Evolutionary conservation across 2,113 vertebrate species (phyloP), one percentile per base, ranked within the genome.

Genomic region (Strigops habroptila): DNA sequence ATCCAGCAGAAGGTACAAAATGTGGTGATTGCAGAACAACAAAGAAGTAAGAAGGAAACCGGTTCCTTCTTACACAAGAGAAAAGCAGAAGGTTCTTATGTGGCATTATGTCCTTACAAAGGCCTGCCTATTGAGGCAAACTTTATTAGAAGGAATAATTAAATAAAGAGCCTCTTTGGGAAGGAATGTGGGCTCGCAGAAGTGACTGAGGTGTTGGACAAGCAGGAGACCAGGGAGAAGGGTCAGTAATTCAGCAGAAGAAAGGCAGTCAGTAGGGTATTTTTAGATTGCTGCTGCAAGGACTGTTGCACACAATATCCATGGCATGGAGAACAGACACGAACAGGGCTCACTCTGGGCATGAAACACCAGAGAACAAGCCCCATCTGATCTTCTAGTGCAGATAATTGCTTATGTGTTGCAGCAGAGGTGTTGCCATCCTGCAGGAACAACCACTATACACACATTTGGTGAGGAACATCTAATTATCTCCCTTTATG

Each of bases 381-480:
- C 14, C 7, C 21, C 0, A 0, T 14, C 13, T 12, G 17, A n/a
- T 27, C 5, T 3, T 2, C 14, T 18, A 4, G 8, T 21, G 41
- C 25, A 70, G 27, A 10, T 9, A 5, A 59, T 4, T n/a, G 9
- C 12, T 52, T 5, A 6, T 18, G 33, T 31, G 9, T 8, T 1
- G 3, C 17, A 55, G 71, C 22, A 6, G 21, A 79, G 46, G 37
- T 0, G 3, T 28, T 22, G 9, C 6, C 7, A 6, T 10, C 30
- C 37, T 12, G 3, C 8, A 28, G 17, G 24, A 62, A 48, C 9
- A 21, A 49, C 35, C 23, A 35, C 18, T 30, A 15, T 5, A 13
- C 0, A 8, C 1, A 2, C 7, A 5, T 3, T 2, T 8, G 18
- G 18, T 17, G 28, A 89, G 23, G 46, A 83, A 30, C 17, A 82